Evolutionary conservation across 1,140 invertebrate genomes (phyloP), one percentile per base, ranked within the genome.

Genomic region (Nomia melanderi): DNA sequence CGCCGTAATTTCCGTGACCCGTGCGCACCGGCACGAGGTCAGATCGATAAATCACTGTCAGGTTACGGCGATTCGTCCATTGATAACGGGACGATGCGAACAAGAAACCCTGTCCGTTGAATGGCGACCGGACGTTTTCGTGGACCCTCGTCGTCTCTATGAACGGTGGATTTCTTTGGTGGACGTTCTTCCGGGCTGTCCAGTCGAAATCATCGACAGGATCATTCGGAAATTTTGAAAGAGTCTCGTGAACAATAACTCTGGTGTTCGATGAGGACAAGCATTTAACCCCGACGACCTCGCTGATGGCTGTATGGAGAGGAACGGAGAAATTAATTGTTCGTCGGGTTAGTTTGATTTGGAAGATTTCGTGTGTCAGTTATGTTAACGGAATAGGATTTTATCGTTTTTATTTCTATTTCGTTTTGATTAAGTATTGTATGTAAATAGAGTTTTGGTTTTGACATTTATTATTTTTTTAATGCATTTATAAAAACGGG

Each of bases 1-100:
- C 57, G 44, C 33, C 57, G 75, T 41, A 71, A 77, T 77, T 77
- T 76, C 73, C 75, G 57, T 60, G 78, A 77, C 78, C 78, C 78
- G 11, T 39, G n/a, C 59, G 23, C 44, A 29, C 44, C 41, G 33
- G 0, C 73, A 39, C 23, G 39, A 33, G 78, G 78, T 79, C 78
- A 70, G 25, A 77, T 77, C 78, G 78, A 79, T 79, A 70, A 77
- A 79, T 79, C 78, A 70, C 65, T 70, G 78, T 77, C 78, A 56
- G 23, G 73, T 70, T 63, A 44, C 78, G 63, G 53, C 73, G 78
- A 79, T 77, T 77, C 73, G 78, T 57, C 47, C 78, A 79, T 79
- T 79, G 78, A 79, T 79, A 79, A 79, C 59, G 47, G 47, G 63
- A 60, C 63, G 72, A 69, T 44, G 41, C 62, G 63, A 65, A 75